phyloP scores from a whole-genome alignment of 2,797 vertebrate genomes.

The Peromyscus aztecus region DNA sequence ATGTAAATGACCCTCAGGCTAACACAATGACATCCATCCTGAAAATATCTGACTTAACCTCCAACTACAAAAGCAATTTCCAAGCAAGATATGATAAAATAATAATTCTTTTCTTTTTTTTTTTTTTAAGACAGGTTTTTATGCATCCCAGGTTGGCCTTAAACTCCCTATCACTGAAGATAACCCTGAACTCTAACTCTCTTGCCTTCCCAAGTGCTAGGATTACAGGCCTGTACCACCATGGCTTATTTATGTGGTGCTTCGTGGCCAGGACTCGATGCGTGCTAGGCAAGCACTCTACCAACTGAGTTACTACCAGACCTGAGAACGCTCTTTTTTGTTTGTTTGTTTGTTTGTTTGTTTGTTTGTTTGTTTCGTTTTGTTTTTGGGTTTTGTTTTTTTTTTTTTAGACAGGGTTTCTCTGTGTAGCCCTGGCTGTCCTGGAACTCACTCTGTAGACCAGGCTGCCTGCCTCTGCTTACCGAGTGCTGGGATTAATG shows the following conservation, averaged over 20 bases:
- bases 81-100: conserved; percentile 6
- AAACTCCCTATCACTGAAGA: neutral
- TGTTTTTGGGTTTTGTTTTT: too few relatives aligned
- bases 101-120: neutral
- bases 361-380: too few relatives aligned
- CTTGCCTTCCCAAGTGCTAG: neutral
- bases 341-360: too few relatives aligned
- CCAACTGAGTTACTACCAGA: neutral
- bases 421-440: neutral
- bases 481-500: neutral
- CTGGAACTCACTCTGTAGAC: neutral
- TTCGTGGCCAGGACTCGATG: neutral
- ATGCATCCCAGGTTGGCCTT: neutral
- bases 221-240: neutral
- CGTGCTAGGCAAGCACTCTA: neutral
- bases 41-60: conserved; percentile 36
- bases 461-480: neutral
- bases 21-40: neutral
- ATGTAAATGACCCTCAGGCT: conserved; percentile 30
- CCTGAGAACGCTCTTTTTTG: neutral
- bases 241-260: neutral
- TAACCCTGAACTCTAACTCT: neutral
- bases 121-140: neutral
- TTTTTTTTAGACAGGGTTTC: neutral
- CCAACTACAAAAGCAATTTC: conserved; percentile 58